These are phyloP conservation scores for Drosophila suzukii DNA, from an alignment of 1,140 invertebrate genomes.

Conservation along the genomic window DNA sequence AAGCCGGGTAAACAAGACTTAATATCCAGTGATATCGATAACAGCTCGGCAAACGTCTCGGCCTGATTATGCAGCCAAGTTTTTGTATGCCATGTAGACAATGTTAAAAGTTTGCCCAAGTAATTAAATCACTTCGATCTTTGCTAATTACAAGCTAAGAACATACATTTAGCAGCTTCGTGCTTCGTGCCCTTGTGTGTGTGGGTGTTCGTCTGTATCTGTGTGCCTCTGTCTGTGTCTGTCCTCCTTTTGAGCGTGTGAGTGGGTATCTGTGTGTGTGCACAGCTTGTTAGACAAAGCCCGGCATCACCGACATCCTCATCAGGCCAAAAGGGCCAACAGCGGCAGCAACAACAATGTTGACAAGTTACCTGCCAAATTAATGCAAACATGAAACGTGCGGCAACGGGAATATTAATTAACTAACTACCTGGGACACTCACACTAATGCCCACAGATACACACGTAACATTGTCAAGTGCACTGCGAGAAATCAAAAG, in stretches of 20 bases:
- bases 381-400: conserved; percentile 83
- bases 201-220: not conserved
- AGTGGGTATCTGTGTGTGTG: conserved; percentile 20
- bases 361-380: conserved; percentile 83
- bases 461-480: conserved; percentile 7
- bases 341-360: conserved; percentile 67
- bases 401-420: conserved; percentile 81
- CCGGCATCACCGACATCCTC: conserved; percentile 42
- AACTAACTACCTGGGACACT: conserved; percentile 66
- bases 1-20: conserved; percentile 31
- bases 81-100: conserved; percentile 78
- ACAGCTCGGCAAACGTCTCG: conserved; percentile 47
- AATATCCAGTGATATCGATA: conserved; percentile 45
- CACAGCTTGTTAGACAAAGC: conserved; percentile 72
- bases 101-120: conserved; percentile 81
- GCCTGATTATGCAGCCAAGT: conserved; percentile 66
- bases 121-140: conserved; percentile 83
- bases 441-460: conserved; percentile 14
- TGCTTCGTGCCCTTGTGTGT: conserved; percentile 12
- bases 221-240: not conserved
- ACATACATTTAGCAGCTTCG: conserved; percentile 55
- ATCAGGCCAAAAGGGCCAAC: conserved; percentile 47
- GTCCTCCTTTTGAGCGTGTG: conserved; percentile 2
- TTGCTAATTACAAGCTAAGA: conserved; percentile 77
- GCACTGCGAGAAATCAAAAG: not conserved